Conservation (phyloP, 2,888 invertebrate species). For the Thelaira solivaga region DNA sequence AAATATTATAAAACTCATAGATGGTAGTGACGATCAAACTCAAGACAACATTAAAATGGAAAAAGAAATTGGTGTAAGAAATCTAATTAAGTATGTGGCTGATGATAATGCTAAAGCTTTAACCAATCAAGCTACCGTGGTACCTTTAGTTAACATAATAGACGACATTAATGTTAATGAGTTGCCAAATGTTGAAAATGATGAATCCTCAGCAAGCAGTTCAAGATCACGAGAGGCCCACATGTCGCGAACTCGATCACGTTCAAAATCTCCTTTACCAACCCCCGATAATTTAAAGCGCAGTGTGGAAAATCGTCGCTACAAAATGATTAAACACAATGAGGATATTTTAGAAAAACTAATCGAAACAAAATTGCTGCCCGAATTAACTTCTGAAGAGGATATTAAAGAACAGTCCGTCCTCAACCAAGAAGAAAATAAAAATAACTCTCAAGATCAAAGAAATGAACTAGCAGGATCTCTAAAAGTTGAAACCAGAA, state of each 20-base stretch:
- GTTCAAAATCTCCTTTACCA: slow-evolving; percentile 66
- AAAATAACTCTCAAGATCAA: slow-evolving; percentile 7
- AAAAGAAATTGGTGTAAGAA: not conserved
- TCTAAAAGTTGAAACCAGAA: slow-evolving; percentile 36
- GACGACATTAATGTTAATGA: not conserved
- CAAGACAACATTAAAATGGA: not conserved
- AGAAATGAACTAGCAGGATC: slow-evolving; percentile 36
- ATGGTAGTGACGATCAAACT: slow-evolving; percentile 36
- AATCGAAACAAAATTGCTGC: slow-evolving; percentile 48
- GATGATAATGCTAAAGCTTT: slow-evolving; percentile 63
- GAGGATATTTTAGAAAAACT: slow-evolving; percentile 65
- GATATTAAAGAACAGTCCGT: not conserved
- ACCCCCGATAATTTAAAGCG: slow-evolving; percentile 64
- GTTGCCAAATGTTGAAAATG: not conserved
- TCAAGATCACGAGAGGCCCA: not conserved
- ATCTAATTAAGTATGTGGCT: slow-evolving; percentile 66
- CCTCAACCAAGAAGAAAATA: slow-evolving; percentile 16
- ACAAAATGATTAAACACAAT: slow-evolving; percentile 64
- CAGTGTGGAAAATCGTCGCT: slow-evolving; percentile 63
- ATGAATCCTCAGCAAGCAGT: slow-evolving; percentile 18
- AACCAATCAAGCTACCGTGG: not conserved
- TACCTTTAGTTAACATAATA: slow-evolving; percentile 49
- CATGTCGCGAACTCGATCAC: slow-evolving; percentile 58
- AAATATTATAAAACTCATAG: slow-evolving; percentile 67
- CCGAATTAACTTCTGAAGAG: not conserved